Percentiles rank a stretch among this genome's conserved stretches.
Evolutionary conservation across 2,888 invertebrate genomes (phyloP).

Genomic region (Stegana nigrithorax): DNA sequence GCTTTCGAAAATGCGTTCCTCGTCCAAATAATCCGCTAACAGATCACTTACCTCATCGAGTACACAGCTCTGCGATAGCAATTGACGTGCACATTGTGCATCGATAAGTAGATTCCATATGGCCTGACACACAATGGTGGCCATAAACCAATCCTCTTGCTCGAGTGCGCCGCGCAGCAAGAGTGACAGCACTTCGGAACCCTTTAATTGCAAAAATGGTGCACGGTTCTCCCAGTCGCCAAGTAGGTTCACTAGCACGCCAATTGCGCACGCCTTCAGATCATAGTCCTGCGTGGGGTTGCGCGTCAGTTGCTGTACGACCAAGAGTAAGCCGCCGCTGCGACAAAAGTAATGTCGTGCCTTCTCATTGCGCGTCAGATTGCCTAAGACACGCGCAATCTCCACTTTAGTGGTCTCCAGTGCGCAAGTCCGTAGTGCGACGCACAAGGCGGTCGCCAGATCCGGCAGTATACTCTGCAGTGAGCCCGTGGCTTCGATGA

Average conservation of each 20-base stretch:
- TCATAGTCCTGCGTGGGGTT: slow-evolving; percentile 71
- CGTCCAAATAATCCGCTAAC: slow-evolving; percentile 73
- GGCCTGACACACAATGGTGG: slow-evolving; percentile 80
- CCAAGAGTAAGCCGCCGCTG: slow-evolving; percentile 74
- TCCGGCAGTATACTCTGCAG: slow-evolving; percentile 59
- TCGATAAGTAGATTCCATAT: slow-evolving; percentile 79
- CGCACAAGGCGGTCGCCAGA: slow-evolving; percentile 54
- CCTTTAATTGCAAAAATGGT: slow-evolving; percentile 71
- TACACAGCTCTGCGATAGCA: slow-evolving; percentile 64
- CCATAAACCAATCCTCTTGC: slow-evolving; percentile 77
- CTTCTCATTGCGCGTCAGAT: slow-evolving; percentile 79
- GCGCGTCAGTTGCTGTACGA: slow-evolving; percentile 67
- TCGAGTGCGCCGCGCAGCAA: slow-evolving; percentile 72
- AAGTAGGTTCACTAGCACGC: slow-evolving; percentile 85
- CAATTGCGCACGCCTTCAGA: slow-evolving; percentile 81
- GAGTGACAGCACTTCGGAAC: slow-evolving; percentile 70
- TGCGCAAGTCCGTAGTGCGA: slow-evolving; percentile 52
- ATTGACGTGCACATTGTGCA: slow-evolving; percentile 48
- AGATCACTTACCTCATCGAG: slow-evolving; percentile 71
- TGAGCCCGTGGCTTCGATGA: slow-evolving; percentile 47
- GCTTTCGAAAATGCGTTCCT: slow-evolving; percentile 71
- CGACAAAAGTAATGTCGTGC: slow-evolving; percentile 76
- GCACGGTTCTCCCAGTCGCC: slow-evolving; percentile 72
- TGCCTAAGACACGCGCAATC: slow-evolving; percentile 84
- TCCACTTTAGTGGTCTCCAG: slow-evolving; percentile 71